A percentile compares a stretch with the other conserved stretches of the same genome.
These are phyloP conservation scores for Delichon dasypus DNA, from an alignment of 2,797 vertebrate species.

Conservation along the genomic window DNA sequence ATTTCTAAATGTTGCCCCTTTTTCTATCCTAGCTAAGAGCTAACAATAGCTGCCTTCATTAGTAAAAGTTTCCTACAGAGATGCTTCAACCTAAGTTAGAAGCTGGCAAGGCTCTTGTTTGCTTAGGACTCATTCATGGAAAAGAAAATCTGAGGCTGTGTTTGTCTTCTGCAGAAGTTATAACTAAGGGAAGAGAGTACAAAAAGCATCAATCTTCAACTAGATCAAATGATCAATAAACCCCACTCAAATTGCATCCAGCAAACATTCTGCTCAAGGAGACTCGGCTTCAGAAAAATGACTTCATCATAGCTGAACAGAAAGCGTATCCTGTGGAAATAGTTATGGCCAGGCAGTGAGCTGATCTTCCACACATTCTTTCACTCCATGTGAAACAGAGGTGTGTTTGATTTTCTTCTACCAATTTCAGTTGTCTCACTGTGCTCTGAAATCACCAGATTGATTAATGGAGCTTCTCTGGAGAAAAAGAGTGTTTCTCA, in stretches of 20 bases:
- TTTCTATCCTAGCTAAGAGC: not conserved
- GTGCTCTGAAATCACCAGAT: not conserved
- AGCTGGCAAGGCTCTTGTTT: not conserved
- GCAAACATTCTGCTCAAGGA: slow-evolving; percentile 9
- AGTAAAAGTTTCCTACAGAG: not conserved
- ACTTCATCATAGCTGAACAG: not conserved
- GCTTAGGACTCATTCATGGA: not conserved
- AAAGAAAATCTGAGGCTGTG: not conserved
- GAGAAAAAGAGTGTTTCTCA: not conserved
- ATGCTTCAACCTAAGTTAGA: not conserved
- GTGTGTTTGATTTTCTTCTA: slow-evolving; percentile 10
- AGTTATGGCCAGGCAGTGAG: not conserved
- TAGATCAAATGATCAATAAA: slow-evolving; percentile 39
- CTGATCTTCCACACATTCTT: not conserved
- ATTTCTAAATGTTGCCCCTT: not conserved
- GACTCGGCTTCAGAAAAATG: not conserved
- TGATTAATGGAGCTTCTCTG: not conserved
- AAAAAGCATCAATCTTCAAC: slow-evolving; percentile 24
- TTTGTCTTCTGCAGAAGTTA: slow-evolving; percentile 34
- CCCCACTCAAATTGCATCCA: not conserved
- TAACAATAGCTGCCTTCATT: not conserved
- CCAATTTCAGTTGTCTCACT: not conserved
- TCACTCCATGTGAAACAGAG: not conserved
- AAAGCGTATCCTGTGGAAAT: not conserved
- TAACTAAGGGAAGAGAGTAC: not conserved